phyloP scores from a whole-genome alignment of 2,888 invertebrate species.

The Pandemis cinnamomeana region DNA sequence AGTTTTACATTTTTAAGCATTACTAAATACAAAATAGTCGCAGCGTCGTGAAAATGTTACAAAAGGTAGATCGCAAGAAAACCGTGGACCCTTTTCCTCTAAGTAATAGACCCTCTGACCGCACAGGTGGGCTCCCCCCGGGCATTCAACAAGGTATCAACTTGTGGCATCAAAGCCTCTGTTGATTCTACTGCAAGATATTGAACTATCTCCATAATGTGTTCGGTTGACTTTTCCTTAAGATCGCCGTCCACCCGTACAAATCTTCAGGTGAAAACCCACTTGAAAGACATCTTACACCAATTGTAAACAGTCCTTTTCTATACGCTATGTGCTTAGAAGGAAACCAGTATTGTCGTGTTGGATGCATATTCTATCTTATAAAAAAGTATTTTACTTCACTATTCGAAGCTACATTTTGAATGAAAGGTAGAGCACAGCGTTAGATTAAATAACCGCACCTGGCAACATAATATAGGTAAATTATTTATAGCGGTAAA shows the following conservation, averaged over 20 bases:
- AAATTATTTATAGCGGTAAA: not conserved
- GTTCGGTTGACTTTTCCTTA: slow-evolving; percentile 1
- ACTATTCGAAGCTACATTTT: not conserved
- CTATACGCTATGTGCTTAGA: not conserved
- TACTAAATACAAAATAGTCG: slow-evolving; percentile 3
- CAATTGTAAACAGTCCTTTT: not conserved
- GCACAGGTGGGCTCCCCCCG: slow-evolving; percentile 5
- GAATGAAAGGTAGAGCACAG: not conserved
- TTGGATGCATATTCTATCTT: not conserved
- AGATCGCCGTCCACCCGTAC: slow-evolving; percentile 2
- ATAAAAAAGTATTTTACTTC: not conserved
- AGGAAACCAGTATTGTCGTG: not conserved
- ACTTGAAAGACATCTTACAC: not conserved
- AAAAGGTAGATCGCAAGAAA: not conserved
- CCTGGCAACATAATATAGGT: not conserved
- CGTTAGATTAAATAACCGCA: too few relatives aligned
- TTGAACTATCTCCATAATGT: slow-evolving; percentile 3
- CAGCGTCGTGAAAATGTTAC: not conserved
- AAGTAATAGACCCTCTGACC: slow-evolving; percentile 6
- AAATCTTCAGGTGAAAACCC: not conserved
- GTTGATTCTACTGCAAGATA: slow-evolving; percentile 7
- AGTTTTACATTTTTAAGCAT: not conserved
- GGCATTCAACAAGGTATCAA: slow-evolving; percentile 13
- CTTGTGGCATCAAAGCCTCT: slow-evolving; percentile 8
- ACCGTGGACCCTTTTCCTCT: not conserved